Base-by-base conservation (phyloP, 2,888 invertebrate species). In the Unio delphinus region DNA sequence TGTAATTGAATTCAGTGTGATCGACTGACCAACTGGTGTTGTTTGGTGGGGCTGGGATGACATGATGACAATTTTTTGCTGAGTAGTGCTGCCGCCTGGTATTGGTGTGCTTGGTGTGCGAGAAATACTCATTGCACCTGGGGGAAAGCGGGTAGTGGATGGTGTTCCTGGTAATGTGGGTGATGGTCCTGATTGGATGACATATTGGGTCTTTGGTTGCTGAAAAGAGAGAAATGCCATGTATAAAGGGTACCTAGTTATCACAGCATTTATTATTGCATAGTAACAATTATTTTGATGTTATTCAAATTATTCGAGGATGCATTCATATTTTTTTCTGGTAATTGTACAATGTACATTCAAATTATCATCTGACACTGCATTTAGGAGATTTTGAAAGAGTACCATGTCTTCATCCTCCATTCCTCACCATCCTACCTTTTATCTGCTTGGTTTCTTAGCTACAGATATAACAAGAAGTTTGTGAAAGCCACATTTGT, bases 61-160 rank as follows among this genome's bases (percentile, higher is more conserved):
- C 70, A 88, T 85, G 55, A 88, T 85, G 60, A 88, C 84, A 73
- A 83, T 85, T 73, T 88, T 88, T 61, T 85, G 83, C 66, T 83
- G 84, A 4, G 78, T 76, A 0, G 72, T 55, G 61, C 57, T 69
- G 18, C 64, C 66, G 4, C 69, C 67, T 8, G 75, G 65, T 11
- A 76, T 65, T 26, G 82, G 80, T 20, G 82, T 81, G 23, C 69
- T 74, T 30, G 80, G 79, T 17, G 82, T 79, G 23, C 75, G 74
- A 15, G 45, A 45, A 45, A 45, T 45, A 1, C 70, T 72, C 18
- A 72, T 54, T 20, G 68, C 61, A 5, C 64, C 69, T 54, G 67
- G 55, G n/a, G 76, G 62, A 4, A 76, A 69, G 56, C 76, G 68
- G 45, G 79, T 69, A 11, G 77, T 75, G 17, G 80, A 76, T 2